Evolutionary conservation across 1,140 invertebrate species (phyloP), one percentile per base, ranked within the genome.

Genomic region (Eufriesea mexicana): DNA sequence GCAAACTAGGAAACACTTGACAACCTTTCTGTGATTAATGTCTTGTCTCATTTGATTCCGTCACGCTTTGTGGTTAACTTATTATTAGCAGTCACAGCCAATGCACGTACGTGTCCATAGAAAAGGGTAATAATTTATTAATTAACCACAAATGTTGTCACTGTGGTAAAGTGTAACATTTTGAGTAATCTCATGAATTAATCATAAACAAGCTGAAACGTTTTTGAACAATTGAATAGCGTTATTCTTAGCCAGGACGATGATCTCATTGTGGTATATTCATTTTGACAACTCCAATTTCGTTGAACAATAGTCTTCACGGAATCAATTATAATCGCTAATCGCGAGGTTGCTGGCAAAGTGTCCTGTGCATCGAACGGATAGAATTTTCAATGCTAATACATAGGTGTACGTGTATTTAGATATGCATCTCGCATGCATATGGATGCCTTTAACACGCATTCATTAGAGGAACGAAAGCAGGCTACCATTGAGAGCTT

Each of bases 401-500:
- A 64, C 8, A 51, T 51, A 76, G 14, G 23, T 5, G 7, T 25
- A 49, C 20, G 45, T 42, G 47, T 62, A 64, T 76, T 76, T 76
- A 76, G 59, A 76, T 76, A 62, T 76, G 59, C 47, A 76, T 51
- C 59, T 51, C 25, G 25, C 47, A 76, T 76, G 74, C 74, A 76
- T 76, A 64, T 64, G 51, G 20, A 73, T 73, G 54, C 35, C 20
- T 73, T 73, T 73, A 73, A 73, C 35, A 14, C 23, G 57, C 49
- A 75, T 62, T 75, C 73, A 64, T 64, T 76, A 64, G 47, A 16
- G 8, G 74, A 35, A 76, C 18, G 74, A 76, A 64, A 76, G 18
- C 47, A 62, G 59, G 45, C 57, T 61, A 49, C 45, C 45, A 62
- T 75, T 75, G 45, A 75, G 5, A 8, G 25, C 51, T 47, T 20